Base-by-base conservation (phyloP, 2,113 vertebrate species). In the Paracanthobrama guichenoti region DNA sequence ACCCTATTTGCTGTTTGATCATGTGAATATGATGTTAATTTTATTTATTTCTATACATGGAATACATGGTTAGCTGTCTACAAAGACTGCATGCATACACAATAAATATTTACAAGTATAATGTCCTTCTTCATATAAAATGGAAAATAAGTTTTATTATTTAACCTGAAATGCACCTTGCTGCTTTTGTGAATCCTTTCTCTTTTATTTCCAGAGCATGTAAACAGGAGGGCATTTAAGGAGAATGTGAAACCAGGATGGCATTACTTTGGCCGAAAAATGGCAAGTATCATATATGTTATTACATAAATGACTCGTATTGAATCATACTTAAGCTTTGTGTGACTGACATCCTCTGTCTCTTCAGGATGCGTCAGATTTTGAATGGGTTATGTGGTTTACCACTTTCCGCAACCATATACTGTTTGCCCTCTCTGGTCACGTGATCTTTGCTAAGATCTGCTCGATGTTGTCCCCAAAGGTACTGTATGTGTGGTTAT, bases 301-400 rank as follows among this genome's bases (percentile, higher is more conserved):
- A 22, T 24, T 26, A 71, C 35, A 42, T 12, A 12, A 42, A 42
- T 42, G 4, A n/a, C 3, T 39, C 8, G 6, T 42, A 5, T 69
- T n/a, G 10, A 42, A 42, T n/a, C 20, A 42, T 42, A 42, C n/a
- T 57, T 42, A 42, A 39, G 3, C 14, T 79, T 26, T 64, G 14
- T 9, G 3, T 84, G 22, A 55, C 67, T 62, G 35, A 46, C 78
- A 64, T 75, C 48, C 35, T 79, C 20, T 76, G n/a, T 85, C 39
- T 18, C 85, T 80, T 0, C 89, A 99, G 98, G 98, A 99, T 0
- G 92, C 94, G 14, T 95, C 98, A 0, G 98, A 99, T 91, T 99
- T 99, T 9, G 98, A 99, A 86, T 99, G 98, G 98, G 93, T 94
- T 85, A 99, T 99, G 98, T 99, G 98, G 98, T 99, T 99, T 92